A percentile compares a stretch with the other conserved stretches of the same genome.
These are phyloP conservation scores for Leucopternis melanops DNA, from an alignment of 2,113 vertebrate genomes.

Conservation along the genomic window DNA sequence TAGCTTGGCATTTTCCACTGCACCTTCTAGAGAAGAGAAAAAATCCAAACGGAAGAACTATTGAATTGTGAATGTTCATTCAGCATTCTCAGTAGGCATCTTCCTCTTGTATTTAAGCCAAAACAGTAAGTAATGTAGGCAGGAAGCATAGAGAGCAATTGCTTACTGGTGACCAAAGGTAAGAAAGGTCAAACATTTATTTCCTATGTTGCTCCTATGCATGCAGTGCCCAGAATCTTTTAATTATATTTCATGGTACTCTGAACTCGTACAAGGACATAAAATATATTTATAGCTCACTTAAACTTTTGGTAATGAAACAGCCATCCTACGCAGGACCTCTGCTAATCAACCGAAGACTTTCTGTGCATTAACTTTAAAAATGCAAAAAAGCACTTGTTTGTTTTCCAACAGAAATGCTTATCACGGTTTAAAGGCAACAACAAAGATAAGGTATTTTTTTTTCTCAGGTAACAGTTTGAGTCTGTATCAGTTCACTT, in stretches of 20 bases:
- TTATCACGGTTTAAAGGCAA: not conserved
- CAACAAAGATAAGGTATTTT: not conserved
- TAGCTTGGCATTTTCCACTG: not conserved
- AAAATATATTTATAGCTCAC: conserved; percentile 61
- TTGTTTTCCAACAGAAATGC: not conserved
- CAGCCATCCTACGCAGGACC: not conserved
- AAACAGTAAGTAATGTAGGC: conserved; percentile 10
- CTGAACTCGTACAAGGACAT: conserved; percentile 40
- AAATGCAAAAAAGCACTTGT: not conserved
- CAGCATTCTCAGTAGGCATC: not conserved
- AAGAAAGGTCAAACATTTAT: conserved; percentile 50
- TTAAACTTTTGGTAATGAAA: conserved; percentile 54
- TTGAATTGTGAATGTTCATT: not conserved
- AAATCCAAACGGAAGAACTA: not conserved
- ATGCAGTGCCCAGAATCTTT: not conserved
- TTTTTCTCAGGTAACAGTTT: not conserved
- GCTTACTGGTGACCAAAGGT: conserved; percentile 20
- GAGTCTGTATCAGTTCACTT: conserved; percentile 7
- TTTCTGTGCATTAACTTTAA: conserved; percentile 10
- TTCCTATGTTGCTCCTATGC: not conserved
- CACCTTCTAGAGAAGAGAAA: conserved; percentile 1
- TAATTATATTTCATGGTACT: conserved; percentile 59
- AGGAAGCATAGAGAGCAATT: conserved; percentile 10
- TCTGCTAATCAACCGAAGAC: conserved; percentile 45
- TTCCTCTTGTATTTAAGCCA: not conserved